Evolutionary conservation across 2,113 vertebrate species (phyloP), one percentile per base, ranked within the genome.

Genomic region (Vimba vimba): DNA sequence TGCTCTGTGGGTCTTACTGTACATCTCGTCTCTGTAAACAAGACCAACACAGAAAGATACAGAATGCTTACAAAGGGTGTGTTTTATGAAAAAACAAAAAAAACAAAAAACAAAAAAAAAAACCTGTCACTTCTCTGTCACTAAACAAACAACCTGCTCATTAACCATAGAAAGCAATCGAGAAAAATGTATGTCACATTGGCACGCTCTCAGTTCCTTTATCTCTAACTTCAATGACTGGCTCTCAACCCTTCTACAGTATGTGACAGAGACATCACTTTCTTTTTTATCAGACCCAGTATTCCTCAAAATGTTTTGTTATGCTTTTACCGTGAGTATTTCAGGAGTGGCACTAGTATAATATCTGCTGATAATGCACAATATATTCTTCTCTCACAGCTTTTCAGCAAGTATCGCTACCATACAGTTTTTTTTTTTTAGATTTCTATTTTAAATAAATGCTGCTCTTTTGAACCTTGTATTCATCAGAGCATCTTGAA

Each of bases 1-100:
- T 68, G 47, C 69, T 75, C 73, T 77, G 71, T 33, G 45, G 62
- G 57, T 87, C 62, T 87, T 81, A 33, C 33, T 33, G 33, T 33
- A 78, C 52, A 84, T 75, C 52, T 68, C 75, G 43, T 19, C n/a
- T 74, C 1, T 81, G 43, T 43, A 84, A 84, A 84, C 15, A 59
- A 45, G 36, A 75, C 79, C 30, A n/a, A 74, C 33, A 11, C 17
- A 21, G 17, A 80, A n/a, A 27, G 12, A 80, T 17, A 27, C 19
- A 21, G 52, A n/a, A 17, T 71, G 1, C 33, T 43, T 43, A 57
- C 10, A 52, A 52, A 59, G 52, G 6, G 15, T 57, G 57, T 52
- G 47, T 60, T 47, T 0, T 77, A 52, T 15, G 6, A 36, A 36
- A 36, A 36, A 36, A 36, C 1, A 50, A 43, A 5, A 27, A 36